phyloP scores from a whole-genome alignment of 2,113 vertebrate genomes.

The Mesembrinibis cayennensis region DNA sequence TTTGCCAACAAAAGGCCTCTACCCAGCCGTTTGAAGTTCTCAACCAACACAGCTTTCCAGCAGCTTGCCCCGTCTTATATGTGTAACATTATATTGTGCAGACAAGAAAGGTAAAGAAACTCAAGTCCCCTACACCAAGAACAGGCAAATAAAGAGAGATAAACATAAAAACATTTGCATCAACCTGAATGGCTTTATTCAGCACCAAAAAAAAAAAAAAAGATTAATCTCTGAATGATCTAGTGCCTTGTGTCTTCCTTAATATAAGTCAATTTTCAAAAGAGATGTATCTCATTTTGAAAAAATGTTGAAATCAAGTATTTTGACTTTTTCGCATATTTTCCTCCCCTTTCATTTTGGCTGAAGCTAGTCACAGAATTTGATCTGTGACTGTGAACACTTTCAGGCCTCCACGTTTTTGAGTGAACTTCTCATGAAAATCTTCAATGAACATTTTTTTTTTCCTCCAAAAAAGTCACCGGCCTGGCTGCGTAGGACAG shows the following conservation, averaged over 20 bases:
- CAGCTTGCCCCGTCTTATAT: neutral
- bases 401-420: neutral
- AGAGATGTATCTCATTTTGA: neutral
- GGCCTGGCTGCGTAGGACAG: neutral
- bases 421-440: neutral
- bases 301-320: neutral
- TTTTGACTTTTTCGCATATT: neutral
- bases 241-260: neutral
- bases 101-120: neutral
- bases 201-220: neutral
- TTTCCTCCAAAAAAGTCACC: neutral
- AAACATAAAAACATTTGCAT: neutral
- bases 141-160: neutral
- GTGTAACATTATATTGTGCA: neutral
- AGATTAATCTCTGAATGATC: neutral
- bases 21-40: neutral
- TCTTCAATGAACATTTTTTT: neutral
- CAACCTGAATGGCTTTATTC: neutral
- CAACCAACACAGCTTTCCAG: neutral
- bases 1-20: neutral
- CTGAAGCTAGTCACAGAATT: neutral
- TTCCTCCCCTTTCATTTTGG: neutral
- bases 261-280: neutral
- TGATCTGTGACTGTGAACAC: neutral
- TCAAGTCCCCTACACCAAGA: neutral